phyloP scores from a whole-genome alignment of 2,797 vertebrate species.

The Lateolabrax maculatus region DNA sequence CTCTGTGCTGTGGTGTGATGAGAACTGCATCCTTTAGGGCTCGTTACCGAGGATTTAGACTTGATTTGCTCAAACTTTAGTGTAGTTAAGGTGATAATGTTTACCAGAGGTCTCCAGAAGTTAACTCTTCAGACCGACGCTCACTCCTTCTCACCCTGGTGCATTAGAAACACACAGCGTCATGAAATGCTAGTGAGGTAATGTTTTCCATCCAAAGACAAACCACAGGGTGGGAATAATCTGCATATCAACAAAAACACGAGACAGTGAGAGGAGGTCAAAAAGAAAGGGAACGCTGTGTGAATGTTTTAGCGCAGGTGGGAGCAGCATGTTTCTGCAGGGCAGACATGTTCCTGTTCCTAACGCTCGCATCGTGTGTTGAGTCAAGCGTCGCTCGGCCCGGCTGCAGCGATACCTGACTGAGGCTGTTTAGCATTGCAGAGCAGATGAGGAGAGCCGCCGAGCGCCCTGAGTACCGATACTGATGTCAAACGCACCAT shows the following conservation, averaged over 20 bases:
- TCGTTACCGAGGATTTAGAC: neutral
- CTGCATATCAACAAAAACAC: conserved; percentile 19
- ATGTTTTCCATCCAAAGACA: conserved; percentile 29
- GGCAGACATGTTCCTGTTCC: conserved; percentile 31
- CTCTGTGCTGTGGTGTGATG: neutral
- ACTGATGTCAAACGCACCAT: conserved; percentile 16
- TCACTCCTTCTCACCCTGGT: no score
- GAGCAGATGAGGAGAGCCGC: conserved; percentile 16
- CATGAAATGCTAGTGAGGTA: conserved; percentile 9
- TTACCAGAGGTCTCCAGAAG: neutral
- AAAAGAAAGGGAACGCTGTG: neutral
- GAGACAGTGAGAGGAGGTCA: neutral
- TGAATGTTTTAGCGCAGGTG: conserved; percentile 21
- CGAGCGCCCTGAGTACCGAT: conserved; percentile 12
- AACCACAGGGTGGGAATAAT: conserved; percentile 24
- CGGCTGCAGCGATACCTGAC: neutral
- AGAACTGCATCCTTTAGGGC: no score
- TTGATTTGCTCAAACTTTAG: neutral
- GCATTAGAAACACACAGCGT: neutral
- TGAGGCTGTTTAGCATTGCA: conserved; percentile 22
- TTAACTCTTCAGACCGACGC: conserved; percentile 1
- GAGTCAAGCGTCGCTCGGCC: conserved; percentile 17
- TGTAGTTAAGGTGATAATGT: neutral
- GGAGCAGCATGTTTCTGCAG: conserved; percentile 29
- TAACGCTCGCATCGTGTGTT: conserved; percentile 21